phyloP scores from a whole-genome alignment of 2,888 invertebrate genomes.

The Hirtodrosophila trivittata region DNA sequence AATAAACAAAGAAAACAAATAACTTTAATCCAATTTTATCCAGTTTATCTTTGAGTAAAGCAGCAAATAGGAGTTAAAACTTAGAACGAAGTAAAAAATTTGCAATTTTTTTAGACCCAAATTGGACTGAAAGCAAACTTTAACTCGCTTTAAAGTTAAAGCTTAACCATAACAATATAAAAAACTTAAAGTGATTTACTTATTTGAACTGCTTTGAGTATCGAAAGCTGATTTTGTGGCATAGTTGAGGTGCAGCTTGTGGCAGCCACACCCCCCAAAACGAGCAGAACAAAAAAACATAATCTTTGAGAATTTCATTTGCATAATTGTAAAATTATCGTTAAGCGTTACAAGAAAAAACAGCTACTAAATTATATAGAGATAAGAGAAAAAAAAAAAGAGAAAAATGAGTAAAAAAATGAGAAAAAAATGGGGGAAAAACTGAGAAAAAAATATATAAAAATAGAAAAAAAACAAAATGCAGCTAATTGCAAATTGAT shows the following conservation, averaged over 20 bases:
- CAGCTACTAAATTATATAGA: not conserved
- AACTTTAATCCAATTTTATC: too few relatives aligned
- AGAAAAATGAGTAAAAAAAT: conserved; percentile 7
- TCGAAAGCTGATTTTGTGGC: too few relatives aligned
- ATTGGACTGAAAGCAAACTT: too few relatives aligned
- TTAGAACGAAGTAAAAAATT: too few relatives aligned
- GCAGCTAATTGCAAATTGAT: conserved; percentile 79
- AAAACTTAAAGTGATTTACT: too few relatives aligned
- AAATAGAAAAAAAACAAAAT: conserved; percentile 29
- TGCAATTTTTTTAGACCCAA: too few relatives aligned
- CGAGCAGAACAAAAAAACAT: conserved; percentile 10
- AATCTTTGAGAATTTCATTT: conserved; percentile 25
- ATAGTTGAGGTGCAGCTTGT: not conserved
- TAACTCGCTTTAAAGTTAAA: too few relatives aligned
- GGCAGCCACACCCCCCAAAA: conserved; percentile 12
- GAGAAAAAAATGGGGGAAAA: not conserved
- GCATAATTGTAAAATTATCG: conserved; percentile 37
- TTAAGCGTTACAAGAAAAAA: not conserved
- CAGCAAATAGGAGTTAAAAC: too few relatives aligned
- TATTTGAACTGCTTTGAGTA: too few relatives aligned
- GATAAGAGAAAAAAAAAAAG: not conserved
- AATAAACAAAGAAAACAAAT: too few relatives aligned
- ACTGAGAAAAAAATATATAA: not conserved
- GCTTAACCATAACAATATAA: too few relatives aligned
- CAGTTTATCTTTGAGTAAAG: too few relatives aligned